Percentiles rank a stretch among this genome's conserved stretches.
phyloP scores from a whole-genome alignment of 2,113 vertebrate species.

The Mormoops blainvillei region DNA sequence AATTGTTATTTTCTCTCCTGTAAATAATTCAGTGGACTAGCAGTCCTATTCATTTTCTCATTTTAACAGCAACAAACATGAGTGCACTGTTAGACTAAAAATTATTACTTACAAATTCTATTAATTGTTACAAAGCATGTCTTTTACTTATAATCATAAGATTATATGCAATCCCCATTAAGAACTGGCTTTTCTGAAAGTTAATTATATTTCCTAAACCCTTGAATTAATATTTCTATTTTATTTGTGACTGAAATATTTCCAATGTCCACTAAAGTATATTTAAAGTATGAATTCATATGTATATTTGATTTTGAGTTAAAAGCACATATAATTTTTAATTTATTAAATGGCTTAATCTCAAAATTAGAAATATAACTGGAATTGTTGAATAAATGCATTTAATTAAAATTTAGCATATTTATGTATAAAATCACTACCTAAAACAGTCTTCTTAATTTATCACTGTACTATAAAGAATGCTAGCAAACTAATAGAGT shows the following conservation, averaged over 20 bases:
- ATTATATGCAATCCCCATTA: neutral
- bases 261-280: neutral
- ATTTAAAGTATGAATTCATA: neutral
- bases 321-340: neutral
- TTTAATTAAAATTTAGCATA: neutral
- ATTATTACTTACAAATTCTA: neutral
- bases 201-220: neutral
- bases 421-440: neutral
- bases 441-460: neutral
- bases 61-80: conserved; percentile 59
- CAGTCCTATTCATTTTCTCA: conserved; percentile 35
- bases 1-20: conserved; percentile 47
- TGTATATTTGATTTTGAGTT: neutral
- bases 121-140: neutral
- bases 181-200: neutral
- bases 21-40: neutral
- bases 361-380: neutral
- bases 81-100: conserved; percentile 53
- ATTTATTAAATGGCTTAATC: neutral
- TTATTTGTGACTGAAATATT: neutral
- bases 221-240: neutral
- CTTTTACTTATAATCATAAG: neutral
- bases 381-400: neutral
- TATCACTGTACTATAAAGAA: neutral
- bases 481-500: neutral